Base-by-base conservation (phyloP, 2,888 invertebrate genomes). In the Epinotia nisella region DNA sequence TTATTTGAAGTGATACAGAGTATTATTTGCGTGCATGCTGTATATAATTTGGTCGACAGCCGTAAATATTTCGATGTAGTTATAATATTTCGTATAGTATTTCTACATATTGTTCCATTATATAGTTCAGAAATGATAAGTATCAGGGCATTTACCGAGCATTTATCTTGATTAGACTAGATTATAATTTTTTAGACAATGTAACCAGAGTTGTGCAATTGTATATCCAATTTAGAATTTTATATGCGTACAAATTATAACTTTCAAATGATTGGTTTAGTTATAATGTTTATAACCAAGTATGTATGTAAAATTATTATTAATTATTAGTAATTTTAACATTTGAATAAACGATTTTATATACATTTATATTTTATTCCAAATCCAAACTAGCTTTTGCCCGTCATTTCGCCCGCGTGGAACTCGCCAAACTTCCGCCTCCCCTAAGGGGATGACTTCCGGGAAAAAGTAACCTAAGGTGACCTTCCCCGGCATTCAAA, bases 71-170 rank as follows among this genome's bases (percentile, higher is more conserved):
- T 21, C 9, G 0, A n/a, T 1, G 24, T 45, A 61, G 15, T n/a
- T 15, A 1, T 61, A 21, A 15, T n/a, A 61, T 49, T n/a, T 21
- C 45, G 41, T n/a, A 11, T 41, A 24, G 1, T 2, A 24, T 2
- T 24, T 2, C 21, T 24, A 19, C 55, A 41, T 70, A 45, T 62
- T 72, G 67, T 72, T 56, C 62, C 56, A 59, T 29, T 39, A 39
- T 17, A 49, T 55, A 24, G 61, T 29, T 70, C 19, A 56, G 17
- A 70, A 62, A 49, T 70, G 41, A 49, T 61, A 69, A 71, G 21
- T 68, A 41, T 41, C 51, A 64, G 49, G 76, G 82, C 80, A 82
- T 82, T 83, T 82, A 81, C 70, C 41, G 70, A 76, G 84, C 84
- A 85, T 85, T 85, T 83, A 84, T 75, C 76, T 29, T 75, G 62